Percentiles rank a stretch among this genome's conserved stretches.
Evolutionary conservation across 2,113 vertebrate species (phyloP).

Genomic region (Oriolus oriolus): DNA sequence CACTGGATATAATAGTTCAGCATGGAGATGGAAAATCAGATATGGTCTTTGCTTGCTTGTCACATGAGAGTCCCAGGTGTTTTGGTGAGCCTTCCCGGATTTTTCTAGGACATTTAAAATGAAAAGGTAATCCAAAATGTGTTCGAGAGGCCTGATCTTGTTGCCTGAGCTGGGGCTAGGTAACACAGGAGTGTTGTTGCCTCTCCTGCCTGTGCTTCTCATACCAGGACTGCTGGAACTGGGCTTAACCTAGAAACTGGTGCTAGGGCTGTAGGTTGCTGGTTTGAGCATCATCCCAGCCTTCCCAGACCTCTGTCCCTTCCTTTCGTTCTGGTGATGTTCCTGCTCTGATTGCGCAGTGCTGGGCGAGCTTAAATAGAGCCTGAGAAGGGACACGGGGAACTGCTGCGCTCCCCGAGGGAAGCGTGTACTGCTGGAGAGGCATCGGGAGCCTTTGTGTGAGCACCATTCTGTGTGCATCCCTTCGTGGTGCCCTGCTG

Average conservation of each 20-base stretch:
- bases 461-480: not conserved
- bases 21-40: not conserved
- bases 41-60: not conserved
- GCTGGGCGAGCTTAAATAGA: not conserved
- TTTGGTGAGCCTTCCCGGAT: not conserved
- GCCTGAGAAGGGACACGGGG: not conserved
- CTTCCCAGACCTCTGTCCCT: not conserved
- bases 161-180: not conserved
- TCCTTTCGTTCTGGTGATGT: not conserved
- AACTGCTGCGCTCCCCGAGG: fast-evolving
- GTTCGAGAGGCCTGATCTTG: not conserved
- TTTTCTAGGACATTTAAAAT: not conserved
- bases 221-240: not conserved
- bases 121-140: not conserved
- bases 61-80: not conserved
- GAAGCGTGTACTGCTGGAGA: not conserved
- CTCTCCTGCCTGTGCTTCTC: not conserved
- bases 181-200: not conserved
- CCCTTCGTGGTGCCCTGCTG: not conserved
- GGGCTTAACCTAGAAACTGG: not conserved
- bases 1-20: not conserved
- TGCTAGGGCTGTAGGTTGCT: not conserved
- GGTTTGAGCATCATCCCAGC: not conserved
- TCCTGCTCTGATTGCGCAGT: fast-evolving
- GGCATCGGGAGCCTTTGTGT: not conserved